Conservation (phyloP, 1,140 invertebrate genomes). For the Saxidomus purpurata region DNA sequence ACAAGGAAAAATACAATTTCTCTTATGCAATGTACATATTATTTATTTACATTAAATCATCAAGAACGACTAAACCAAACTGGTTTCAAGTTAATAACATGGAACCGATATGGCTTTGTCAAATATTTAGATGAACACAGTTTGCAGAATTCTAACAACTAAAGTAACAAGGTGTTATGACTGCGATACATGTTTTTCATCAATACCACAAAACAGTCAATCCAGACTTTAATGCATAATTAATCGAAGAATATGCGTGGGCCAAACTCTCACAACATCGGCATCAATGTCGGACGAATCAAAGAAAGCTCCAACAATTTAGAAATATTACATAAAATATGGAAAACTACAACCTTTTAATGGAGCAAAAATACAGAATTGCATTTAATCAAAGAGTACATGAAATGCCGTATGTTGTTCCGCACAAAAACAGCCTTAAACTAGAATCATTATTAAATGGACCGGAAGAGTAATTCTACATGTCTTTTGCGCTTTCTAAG, state of each 20-base stretch:
- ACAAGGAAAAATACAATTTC: conserved; percentile 33
- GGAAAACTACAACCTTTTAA: neutral
- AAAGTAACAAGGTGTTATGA: neutral
- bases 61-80: neutral
- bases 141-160: neutral
- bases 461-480: too few species aligned
- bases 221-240: too few species aligned
- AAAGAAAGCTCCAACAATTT: too few species aligned
- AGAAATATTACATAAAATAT: too few species aligned
- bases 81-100: neutral
- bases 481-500: too few species aligned
- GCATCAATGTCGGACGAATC: too few species aligned
- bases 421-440: too few species aligned
- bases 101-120: neutral
- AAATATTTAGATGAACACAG: neutral
- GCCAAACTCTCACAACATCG: too few species aligned
- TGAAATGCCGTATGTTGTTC: too few species aligned
- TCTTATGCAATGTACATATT: neutral
- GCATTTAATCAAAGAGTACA: neutral
- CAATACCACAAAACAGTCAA: too few species aligned
- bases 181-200: neutral
- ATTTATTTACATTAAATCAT: neutral
- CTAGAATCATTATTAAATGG: too few species aligned
- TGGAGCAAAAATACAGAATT: neutral
- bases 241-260: too few species aligned